A percentile compares a stretch with the other conserved stretches of the same genome.
phyloP scores from a whole-genome alignment of 2,888 invertebrate genomes.

The Oeneis ivallda region DNA sequence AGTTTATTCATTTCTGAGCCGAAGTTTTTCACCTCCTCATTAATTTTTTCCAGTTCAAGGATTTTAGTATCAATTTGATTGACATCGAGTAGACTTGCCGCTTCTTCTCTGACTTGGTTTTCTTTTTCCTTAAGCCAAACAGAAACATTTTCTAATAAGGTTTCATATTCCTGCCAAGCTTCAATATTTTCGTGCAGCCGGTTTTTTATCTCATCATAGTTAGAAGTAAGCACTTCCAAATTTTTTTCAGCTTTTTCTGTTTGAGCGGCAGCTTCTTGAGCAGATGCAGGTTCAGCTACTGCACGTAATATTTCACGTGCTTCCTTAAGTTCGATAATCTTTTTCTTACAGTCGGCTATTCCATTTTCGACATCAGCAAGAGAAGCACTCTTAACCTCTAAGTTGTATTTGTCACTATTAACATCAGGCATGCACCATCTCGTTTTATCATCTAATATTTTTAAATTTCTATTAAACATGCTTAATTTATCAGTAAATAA shows the following conservation, averaged over 20 bases:
- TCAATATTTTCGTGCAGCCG: slow-evolving; percentile 86
- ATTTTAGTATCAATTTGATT: slow-evolving; percentile 86
- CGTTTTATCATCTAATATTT: slow-evolving; percentile 92
- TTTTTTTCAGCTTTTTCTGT: slow-evolving; percentile 87
- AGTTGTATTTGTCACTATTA: slow-evolving; percentile 93
- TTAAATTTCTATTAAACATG: slow-evolving; percentile 89
- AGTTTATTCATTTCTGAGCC: slow-evolving; percentile 85
- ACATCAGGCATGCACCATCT: slow-evolving; percentile 95
- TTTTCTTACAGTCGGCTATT: slow-evolving; percentile 85
- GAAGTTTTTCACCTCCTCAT: slow-evolving; percentile 84
- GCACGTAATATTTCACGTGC: slow-evolving; percentile 87
- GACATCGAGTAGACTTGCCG: slow-evolving; percentile 86
- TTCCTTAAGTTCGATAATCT: slow-evolving; percentile 85
- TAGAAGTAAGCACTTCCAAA: slow-evolving; percentile 85
- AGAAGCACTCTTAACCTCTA: slow-evolving; percentile 94
- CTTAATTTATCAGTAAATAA: slow-evolving; percentile 92
- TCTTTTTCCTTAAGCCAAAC: slow-evolving; percentile 91
- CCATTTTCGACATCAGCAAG: slow-evolving; percentile 88
- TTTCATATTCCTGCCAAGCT: slow-evolving; percentile 91
- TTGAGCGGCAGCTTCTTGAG: slow-evolving; percentile 85
- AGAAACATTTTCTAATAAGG: slow-evolving; percentile 86
- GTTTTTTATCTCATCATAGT: slow-evolving; percentile 85
- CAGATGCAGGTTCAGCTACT: slow-evolving; percentile 87
- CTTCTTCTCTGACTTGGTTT: slow-evolving; percentile 87
- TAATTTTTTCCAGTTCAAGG: slow-evolving; percentile 83